Evolutionary conservation across 2,797 vertebrate genomes (phyloP).

Genomic region (Myotis myotis): DNA sequence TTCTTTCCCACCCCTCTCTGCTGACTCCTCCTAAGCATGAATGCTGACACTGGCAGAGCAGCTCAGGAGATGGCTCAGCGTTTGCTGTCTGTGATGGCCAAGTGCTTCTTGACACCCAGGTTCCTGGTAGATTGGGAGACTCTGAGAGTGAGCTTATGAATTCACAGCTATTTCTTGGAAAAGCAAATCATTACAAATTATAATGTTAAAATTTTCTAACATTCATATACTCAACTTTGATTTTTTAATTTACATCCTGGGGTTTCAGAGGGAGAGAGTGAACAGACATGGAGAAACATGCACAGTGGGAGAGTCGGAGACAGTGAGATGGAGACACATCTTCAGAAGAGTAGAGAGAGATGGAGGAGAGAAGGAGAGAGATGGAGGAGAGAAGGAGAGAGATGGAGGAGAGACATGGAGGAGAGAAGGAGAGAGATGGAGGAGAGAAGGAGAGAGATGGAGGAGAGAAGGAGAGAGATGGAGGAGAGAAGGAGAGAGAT

Average conservation of each 20-base stretch:
- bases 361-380: no score
- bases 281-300: background rate
- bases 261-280: background rate
- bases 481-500: no score
- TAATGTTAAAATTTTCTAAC: background rate
- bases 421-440: no score
- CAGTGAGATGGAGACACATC: background rate
- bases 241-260: constrained; percentile 7
- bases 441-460: no score
- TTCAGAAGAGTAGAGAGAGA: background rate
- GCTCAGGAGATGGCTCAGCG: background rate
- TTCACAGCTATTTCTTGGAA: constrained; percentile 39
- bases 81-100: constrained; percentile 42
- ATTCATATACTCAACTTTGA: background rate
- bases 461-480: no score
- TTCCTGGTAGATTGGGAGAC: background rate
- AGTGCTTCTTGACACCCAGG: constrained; percentile 64
- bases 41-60: background rate
- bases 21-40: constrained; percentile 1
- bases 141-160: background rate
- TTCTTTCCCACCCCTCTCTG: constrained; percentile 41
- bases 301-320: background rate
- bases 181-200: background rate
- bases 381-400: no score
- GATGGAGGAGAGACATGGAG: no score